A percentile compares a stretch with the other conserved stretches of the same genome.
These are phyloP conservation scores for Phoxinus phoxinus DNA, from an alignment of 2,113 vertebrate genomes.

Conservation along the genomic window DNA sequence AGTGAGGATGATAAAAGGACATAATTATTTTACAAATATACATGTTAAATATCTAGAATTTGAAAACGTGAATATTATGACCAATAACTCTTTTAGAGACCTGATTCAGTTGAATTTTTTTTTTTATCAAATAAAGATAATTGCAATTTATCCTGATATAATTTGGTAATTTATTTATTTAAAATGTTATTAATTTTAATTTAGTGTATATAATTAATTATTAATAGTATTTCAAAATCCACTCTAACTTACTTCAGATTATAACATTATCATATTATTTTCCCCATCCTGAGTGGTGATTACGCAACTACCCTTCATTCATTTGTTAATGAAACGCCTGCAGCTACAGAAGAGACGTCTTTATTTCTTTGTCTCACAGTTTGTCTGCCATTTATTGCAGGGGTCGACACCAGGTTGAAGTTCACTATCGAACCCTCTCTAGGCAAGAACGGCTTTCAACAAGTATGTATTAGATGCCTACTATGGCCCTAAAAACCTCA, in stretches of 20 bases:
- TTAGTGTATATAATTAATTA: too few species aligned
- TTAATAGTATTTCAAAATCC: too few species aligned
- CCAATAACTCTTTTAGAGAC: neutral
- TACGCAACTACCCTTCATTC: neutral
- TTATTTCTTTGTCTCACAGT: neutral
- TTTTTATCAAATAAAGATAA: too few species aligned
- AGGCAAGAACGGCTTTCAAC: constrained; percentile 97
- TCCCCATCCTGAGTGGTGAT: neutral
- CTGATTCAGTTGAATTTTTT: too few species aligned
- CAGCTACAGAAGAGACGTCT: neutral
- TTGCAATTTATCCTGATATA: too few species aligned
- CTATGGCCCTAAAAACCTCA: neutral
- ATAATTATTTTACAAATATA: too few species aligned
- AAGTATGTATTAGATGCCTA: constrained; percentile 78
- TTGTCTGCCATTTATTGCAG: constrained; percentile 69
- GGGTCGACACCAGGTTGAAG: constrained; percentile 95
- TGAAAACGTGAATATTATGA: neutral
- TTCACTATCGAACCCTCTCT: constrained; percentile 96
- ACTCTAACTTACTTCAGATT: too few species aligned
- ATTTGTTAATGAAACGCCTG: neutral
- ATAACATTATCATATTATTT: neutral
- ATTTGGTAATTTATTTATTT: too few species aligned
- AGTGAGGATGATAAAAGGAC: neutral
- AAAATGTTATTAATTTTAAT: fast-evolving
- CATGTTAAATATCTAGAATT: too few species aligned